Evolutionary conservation across 2,113 vertebrate genomes (phyloP).

Genomic region (Tachycineta bicolor): DNA sequence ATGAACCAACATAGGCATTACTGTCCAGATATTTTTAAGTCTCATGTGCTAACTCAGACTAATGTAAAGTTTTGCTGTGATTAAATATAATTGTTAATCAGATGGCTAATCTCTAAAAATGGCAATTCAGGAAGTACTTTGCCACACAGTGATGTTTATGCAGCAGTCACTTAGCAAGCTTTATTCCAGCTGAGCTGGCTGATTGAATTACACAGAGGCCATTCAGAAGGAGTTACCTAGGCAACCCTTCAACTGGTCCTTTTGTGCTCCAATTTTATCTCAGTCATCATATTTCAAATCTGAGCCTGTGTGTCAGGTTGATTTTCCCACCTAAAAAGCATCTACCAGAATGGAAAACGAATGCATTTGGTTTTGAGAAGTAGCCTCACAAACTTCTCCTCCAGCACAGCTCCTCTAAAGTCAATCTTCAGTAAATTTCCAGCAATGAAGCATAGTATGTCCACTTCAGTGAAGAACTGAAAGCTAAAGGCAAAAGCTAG

Average conservation of each 20-base stretch:
- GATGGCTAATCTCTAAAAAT: neutral
- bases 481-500: neutral
- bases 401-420: neutral
- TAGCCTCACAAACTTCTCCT: neutral
- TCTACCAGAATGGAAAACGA: neutral
- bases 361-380: neutral
- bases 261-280: slow-evolving; percentile 2
- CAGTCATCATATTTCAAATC: neutral
- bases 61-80: neutral
- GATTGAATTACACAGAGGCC: neutral
- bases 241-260: neutral
- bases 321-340: neutral
- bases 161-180: neutral
- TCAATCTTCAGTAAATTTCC: neutral
- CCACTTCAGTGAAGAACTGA: neutral
- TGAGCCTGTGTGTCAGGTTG: neutral
- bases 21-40: neutral
- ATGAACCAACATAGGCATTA: neutral
- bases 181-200: slow-evolving; percentile 3
- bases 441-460: neutral
- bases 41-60: neutral
- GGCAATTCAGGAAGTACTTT: slow-evolving; percentile 6
- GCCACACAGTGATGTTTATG: neutral
- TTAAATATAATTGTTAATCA: slow-evolving; percentile 11
- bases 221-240: slow-evolving; percentile 42